A percentile compares a stretch with the other conserved stretches of the same genome.
phyloP scores from a whole-genome alignment of 2,888 invertebrate genomes.

The Xestia sexstrigata region DNA sequence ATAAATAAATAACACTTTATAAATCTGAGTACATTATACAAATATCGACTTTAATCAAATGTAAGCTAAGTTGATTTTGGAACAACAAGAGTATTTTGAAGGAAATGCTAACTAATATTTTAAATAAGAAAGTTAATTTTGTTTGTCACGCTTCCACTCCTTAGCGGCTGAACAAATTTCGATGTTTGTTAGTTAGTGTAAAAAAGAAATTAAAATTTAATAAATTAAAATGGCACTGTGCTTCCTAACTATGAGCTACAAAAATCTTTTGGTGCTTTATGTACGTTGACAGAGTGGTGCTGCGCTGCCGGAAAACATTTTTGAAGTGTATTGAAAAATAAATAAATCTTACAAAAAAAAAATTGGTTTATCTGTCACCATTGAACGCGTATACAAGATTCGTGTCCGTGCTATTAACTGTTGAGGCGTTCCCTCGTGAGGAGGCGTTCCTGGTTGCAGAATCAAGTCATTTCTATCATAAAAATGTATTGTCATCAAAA shows the following conservation, averaged over 20 bases:
- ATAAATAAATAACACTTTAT: too few relatives aligned
- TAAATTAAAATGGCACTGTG: background rate
- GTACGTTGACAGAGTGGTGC: background rate
- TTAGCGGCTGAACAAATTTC: background rate
- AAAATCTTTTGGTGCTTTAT: background rate
- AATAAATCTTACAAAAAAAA: background rate
- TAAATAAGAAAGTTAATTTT: background rate
- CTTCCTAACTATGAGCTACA: background rate
- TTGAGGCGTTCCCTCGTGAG: background rate
- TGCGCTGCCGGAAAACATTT: background rate
- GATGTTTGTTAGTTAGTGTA: background rate
- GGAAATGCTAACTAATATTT: background rate
- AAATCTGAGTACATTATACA: background rate
- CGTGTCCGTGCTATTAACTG: background rate
- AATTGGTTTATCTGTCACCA: background rate
- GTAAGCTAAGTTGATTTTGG: background rate
- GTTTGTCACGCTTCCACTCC: background rate
- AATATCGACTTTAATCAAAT: slow-evolving; percentile 13
- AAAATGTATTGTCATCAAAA: background rate
- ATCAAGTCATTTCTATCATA: background rate
- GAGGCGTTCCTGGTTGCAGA: background rate
- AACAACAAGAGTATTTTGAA: background rate
- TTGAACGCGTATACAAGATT: background rate
- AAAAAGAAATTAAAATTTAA: background rate
- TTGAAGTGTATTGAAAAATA: background rate